Base-by-base conservation (phyloP, 2,888 invertebrate species). In the Macrosoma leucophasiata region DNA sequence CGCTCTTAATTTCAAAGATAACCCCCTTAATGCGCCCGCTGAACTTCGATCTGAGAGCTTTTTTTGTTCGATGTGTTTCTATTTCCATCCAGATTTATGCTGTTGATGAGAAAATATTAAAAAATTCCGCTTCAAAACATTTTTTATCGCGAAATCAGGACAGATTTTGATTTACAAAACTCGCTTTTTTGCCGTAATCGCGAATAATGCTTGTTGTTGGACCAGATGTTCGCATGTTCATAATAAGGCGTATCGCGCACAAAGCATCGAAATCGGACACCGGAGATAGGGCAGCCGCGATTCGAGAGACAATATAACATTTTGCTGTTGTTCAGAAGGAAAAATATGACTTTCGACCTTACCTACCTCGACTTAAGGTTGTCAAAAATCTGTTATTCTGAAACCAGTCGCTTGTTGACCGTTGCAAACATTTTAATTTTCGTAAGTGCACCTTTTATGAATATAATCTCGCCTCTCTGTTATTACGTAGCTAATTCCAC, bases 181-280 rank as follows among this genome's bases (percentile, higher is more conserved):
- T 46, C 34, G 43, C 52, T 72, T 75, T 73, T 79, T 77, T 70
- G 66, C 65, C 62, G 62, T 65, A 59, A 61, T 63, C 64, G 64
- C 68, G 67, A 73, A 75, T 74, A 70, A 77, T 67, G 71, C 64
- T 55, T 52, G 58, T 56, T 61, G 64, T 64, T 55, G 58, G 54
- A 73, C 72, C 84, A 84, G 81, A 81, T 84, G 52, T 51, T 53
- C 51, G 65, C 74, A 62, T 58, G 63, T 69, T 74, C 65, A 84
- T 84, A 81, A 84, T 84, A 81, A 84, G 84, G 69, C 72, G 62
- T 79, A 81, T 84, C 84, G 81, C 62, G 69, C 61, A 81, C 79
- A 84, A 84, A 78, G 76, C 70, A 71, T 73, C 69, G 84, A 75
- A 78, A 84, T 81, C 75, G 67, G 79, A 84, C 81, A 84, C 84